Conservation (phyloP, 2,797 vertebrate genomes). For the Phrynocephalus forsythii region DNA sequence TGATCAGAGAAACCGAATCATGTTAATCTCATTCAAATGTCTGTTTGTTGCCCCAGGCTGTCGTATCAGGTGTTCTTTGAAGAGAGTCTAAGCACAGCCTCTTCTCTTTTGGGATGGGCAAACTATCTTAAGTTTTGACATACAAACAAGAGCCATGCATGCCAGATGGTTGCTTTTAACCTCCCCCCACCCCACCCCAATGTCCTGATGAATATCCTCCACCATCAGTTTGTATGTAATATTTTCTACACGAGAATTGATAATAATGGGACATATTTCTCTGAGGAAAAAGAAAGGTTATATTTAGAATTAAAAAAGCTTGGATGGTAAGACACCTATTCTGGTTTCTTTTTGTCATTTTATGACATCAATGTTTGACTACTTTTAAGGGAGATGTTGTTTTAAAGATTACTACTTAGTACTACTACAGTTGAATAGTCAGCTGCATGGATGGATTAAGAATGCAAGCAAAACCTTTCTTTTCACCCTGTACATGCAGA, state of each 20-base stretch:
- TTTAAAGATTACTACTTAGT: neutral
- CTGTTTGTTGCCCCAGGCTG: conserved; percentile 55
- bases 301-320: no score
- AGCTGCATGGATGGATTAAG: neutral
- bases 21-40: conserved; percentile 68
- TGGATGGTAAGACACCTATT: neutral
- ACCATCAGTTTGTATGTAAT: neutral
- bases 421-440: neutral
- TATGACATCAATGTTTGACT: neutral
- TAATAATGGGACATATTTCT: conserved; percentile 10
- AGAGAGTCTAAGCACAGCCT: conserved; percentile 23
- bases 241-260: neutral
- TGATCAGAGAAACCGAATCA: conserved; percentile 68
- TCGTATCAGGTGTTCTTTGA: conserved; percentile 59
- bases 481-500: neutral
- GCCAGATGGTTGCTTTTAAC: neutral
- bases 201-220: neutral
- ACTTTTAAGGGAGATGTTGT: neutral
- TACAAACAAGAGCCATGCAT: conserved; percentile 28
- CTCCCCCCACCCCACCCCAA: neutral
- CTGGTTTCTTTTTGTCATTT: neutral
- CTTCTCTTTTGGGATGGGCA: conserved; percentile 56
- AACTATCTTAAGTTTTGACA: neutral
- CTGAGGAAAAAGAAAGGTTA: neutral
- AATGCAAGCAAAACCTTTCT: neutral